phyloP scores from a whole-genome alignment of 1,140 invertebrate species.

The Drosophila funebris region DNA sequence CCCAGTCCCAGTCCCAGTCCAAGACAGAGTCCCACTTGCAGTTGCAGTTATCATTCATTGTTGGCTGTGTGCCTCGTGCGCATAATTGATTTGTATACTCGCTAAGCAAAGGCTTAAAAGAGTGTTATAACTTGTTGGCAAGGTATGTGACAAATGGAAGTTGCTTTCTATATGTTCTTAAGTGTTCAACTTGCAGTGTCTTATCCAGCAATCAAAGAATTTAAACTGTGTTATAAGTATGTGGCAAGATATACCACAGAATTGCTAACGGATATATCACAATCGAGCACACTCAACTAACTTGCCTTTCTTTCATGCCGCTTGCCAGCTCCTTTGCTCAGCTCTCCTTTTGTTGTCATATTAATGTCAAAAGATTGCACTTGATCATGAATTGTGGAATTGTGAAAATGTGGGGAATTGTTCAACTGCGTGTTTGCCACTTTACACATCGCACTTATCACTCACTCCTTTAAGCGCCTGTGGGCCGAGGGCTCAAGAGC shows the following conservation, averaged over 20 bases:
- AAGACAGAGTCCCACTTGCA: slow-evolving; percentile 11
- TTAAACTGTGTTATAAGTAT: too few relatives aligned
- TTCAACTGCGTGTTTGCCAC: slow-evolving; percentile 69
- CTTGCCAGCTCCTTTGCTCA: slow-evolving; percentile 22
- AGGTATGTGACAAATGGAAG: neutral
- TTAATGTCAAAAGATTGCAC: slow-evolving; percentile 82
- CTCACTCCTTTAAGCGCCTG: slow-evolving; percentile 27
- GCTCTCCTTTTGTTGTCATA: slow-evolving; percentile 70
- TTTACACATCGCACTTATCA: slow-evolving; percentile 48
- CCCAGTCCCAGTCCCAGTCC: slow-evolving; percentile 12
- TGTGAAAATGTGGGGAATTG: slow-evolving; percentile 43
- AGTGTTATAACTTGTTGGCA: neutral
- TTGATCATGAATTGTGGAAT: slow-evolving; percentile 81
- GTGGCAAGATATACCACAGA: too few relatives aligned
- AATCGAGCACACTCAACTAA: neutral
- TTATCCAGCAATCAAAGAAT: too few relatives aligned
- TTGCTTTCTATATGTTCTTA: too few relatives aligned
- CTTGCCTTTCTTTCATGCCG: slow-evolving; percentile 6
- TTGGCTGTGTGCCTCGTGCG: slow-evolving; percentile 64
- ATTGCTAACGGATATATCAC: neutral
- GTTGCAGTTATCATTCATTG: slow-evolving; percentile 48
- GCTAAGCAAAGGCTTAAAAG: neutral
- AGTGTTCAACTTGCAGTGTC: too few relatives aligned
- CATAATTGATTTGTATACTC: slow-evolving; percentile 61
- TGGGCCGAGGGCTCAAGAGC: slow-evolving; percentile 36